These are phyloP conservation scores for Danionella dracula DNA, from an alignment of 2,797 vertebrate genomes.

Conservation along the genomic window DNA sequence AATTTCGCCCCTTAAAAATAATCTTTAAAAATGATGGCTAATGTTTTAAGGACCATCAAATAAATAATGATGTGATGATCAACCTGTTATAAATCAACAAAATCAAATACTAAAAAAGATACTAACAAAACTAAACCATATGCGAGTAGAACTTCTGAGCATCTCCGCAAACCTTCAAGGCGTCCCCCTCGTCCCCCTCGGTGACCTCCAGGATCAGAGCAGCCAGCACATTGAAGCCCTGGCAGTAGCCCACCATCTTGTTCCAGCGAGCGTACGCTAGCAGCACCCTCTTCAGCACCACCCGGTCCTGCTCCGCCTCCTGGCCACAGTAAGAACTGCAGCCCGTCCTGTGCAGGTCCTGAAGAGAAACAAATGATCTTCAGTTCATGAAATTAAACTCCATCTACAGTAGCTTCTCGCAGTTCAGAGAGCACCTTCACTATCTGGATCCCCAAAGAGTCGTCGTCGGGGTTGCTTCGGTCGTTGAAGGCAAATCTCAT, in stretches of 20 bases:
- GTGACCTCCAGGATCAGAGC: slow-evolving; percentile 96
- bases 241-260: slow-evolving; percentile 93
- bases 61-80: no score
- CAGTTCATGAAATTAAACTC: neutral
- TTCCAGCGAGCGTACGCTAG: slow-evolving; percentile 97
- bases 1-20: no score
- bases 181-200: slow-evolving; percentile 92
- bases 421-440: slow-evolving; percentile 80
- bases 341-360: slow-evolving; percentile 97
- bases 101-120: neutral
- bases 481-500: slow-evolving; percentile 98
- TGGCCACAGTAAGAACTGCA: slow-evolving; percentile 97
- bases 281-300: slow-evolving; percentile 91
- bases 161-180: slow-evolving; percentile 77
- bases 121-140: no score
- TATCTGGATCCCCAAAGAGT: slow-evolving; percentile 96
- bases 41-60: no score
- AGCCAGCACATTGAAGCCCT: slow-evolving; percentile 96
- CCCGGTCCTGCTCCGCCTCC: slow-evolving; percentile 94
- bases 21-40: no score
- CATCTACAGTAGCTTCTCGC: no score
- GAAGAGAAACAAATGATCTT: neutral
- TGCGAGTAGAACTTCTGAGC: no score
- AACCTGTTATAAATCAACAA: no score
- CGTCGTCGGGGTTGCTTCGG: slow-evolving; percentile 96